These are phyloP conservation scores for Ornithorhynchus anatinus DNA, from an alignment of 2,113 vertebrate species.

Conservation along the genomic window DNA sequence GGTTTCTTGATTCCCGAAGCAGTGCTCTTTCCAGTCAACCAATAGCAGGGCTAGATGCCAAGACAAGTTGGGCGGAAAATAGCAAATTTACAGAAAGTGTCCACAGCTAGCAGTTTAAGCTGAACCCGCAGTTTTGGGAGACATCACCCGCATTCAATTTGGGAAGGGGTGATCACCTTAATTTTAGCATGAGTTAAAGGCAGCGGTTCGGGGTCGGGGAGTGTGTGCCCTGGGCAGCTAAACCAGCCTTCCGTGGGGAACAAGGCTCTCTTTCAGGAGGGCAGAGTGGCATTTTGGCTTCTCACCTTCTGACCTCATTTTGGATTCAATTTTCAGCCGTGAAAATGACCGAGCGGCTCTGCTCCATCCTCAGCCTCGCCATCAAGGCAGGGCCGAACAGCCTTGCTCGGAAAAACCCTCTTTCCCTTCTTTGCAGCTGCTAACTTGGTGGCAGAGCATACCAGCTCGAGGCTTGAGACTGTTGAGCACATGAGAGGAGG, in stretches of 20 bases:
- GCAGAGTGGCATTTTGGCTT: background rate
- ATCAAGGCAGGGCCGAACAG: background rate
- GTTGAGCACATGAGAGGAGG: no score
- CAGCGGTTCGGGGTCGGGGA: fast-evolving
- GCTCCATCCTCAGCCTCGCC: background rate
- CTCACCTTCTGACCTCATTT: background rate
- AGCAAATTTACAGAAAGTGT: background rate
- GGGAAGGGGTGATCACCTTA: background rate
- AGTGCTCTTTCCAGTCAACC: no score
- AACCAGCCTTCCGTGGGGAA: background rate
- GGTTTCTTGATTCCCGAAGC: no score
- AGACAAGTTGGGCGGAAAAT: background rate
- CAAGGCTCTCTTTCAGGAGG: fast-evolving
- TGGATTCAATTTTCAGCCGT: background rate
- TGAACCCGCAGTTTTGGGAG: background rate
- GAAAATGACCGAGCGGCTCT: background rate
- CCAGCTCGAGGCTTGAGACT: no score
- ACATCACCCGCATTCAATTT: fast-evolving
- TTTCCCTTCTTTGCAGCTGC: background rate
- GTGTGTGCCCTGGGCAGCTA: background rate
- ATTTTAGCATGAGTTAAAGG: no score
- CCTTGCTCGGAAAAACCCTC: background rate
- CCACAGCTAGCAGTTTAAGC: background rate
- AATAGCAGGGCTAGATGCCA: no score
- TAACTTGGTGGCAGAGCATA: no score